Conservation (phyloP, 2,797 vertebrate species). For the Sus cebifrons region DNA sequence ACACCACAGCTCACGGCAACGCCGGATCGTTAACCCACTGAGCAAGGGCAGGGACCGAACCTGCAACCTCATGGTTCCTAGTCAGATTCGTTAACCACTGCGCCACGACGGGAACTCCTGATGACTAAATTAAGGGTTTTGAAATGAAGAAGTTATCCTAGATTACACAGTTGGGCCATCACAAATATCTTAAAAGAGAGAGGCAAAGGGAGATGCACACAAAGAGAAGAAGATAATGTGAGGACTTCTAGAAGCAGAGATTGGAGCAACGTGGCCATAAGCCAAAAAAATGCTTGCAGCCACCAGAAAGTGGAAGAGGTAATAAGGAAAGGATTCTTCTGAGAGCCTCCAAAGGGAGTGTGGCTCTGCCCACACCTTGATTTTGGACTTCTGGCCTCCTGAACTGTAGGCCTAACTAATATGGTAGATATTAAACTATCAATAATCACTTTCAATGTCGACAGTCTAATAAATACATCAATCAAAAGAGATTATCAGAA, state of each 20-base stretch:
- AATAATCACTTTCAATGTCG: slow-evolving; percentile 15
- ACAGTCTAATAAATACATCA: not conserved
- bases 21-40: no score
- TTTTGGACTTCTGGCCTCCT: not conserved
- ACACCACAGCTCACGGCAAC: no score
- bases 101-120: no score
- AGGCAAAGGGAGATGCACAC: not conserved
- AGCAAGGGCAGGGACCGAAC: no score
- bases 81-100: no score
- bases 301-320: slow-evolving; percentile 14
- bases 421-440: not conserved
- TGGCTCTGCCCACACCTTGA: not conserved
- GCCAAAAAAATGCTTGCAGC: not conserved
- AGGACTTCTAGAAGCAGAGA: slow-evolving; percentile 3
- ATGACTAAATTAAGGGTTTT: slow-evolving; percentile 52
- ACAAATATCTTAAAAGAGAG: not conserved
- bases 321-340: slow-evolving; percentile 18
- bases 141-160: not conserved
- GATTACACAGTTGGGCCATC: not conserved
- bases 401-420: not conserved
- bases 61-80: no score
- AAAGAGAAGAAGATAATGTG: not conserved
- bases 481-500: slow-evolving; percentile 11
- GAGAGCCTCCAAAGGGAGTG: not conserved
- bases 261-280: not conserved